phyloP scores from a whole-genome alignment of 2,797 vertebrate species.

The Acipenser oxyrinchus region DNA sequence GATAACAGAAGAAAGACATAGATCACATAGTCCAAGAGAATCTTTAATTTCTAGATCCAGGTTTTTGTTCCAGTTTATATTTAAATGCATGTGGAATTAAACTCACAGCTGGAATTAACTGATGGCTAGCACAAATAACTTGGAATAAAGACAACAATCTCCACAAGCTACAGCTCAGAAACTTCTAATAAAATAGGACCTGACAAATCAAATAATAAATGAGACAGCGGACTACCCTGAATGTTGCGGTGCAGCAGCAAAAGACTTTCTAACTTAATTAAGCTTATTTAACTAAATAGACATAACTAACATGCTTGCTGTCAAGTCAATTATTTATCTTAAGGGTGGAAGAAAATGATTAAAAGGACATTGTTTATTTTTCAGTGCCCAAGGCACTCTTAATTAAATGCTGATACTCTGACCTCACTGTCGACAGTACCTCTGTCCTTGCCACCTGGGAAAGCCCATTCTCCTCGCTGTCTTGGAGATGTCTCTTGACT shows the following conservation, averaged over 20 bases:
- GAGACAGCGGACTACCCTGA: conserved; percentile 21
- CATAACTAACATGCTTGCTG: conserved; percentile 7
- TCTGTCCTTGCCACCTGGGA: neutral
- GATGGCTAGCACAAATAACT: conserved; percentile 35
- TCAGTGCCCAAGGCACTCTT: neutral
- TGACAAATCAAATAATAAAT: conserved; percentile 24
- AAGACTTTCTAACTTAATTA: conserved; percentile 18
- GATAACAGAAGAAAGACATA: too few relatives aligned
- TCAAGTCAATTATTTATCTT: conserved; percentile 10
- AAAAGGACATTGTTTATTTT: conserved; percentile 5
- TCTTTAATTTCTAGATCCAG: too few relatives aligned
- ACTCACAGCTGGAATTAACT: conserved; percentile 50
- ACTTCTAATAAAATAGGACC: conserved; percentile 24
- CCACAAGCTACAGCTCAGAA: conserved; percentile 33
- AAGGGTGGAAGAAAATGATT: conserved; percentile 7
- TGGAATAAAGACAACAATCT: conserved; percentile 35
- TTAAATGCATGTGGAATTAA: conserved; percentile 21
- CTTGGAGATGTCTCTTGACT: neutral
- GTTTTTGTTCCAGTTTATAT: too few relatives aligned
- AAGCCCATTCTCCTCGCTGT: neutral
- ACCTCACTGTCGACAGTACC: neutral
- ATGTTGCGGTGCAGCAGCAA: neutral
- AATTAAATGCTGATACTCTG: neutral
- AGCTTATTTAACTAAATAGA: conserved; percentile 15
- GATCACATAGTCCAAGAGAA: too few relatives aligned